Evolutionary conservation across 2,888 invertebrate genomes (phyloP), one percentile per base, ranked within the genome.

Genomic region (Pollenia angustigena): DNA sequence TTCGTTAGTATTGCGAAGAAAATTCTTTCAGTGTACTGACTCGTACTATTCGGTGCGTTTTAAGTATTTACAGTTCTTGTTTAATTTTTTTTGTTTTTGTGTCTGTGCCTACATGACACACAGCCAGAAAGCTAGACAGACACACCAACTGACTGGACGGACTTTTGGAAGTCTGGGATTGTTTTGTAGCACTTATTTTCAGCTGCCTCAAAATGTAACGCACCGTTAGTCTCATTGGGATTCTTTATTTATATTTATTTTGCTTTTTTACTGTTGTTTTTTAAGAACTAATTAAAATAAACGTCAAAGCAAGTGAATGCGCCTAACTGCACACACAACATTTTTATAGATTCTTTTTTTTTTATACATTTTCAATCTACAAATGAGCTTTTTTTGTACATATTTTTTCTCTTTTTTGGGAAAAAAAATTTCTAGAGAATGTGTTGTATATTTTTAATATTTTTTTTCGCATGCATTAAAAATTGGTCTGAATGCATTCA

Each of bases 231-330:
- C 79, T 86, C 86, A 58, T 74, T 74, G 76, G 76, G 12, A 81
- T 85, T 71, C 76, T 81, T 66, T 85, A 68, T 81, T 85, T 85
- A 66, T 76, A 52, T 79, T 66, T 44, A 58, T 66, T 48, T 64
- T 54, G 32, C 32, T 69, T 76, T 60, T 81, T 75, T 64, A 68
- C 46, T 66, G 58, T 44, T 76, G 52, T 87, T 87, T 81, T 87
- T 88, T 79, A 89, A 89, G 88, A 89, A 89, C 89, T 89, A 89
- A 89, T 89, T 89, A 89, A 89, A 89, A 89, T 89, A 89, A 89
- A 89, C 89, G 89, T 89, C 89, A 89, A 89, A 89, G 88, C 88
- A 85, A 84, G 88, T 78, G 86, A 82, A 85, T 82, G 88, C 87
- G 87, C 88, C 88, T 87, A 88, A 88, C 88, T 88, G 88, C 88